phyloP scores from a whole-genome alignment of 2,888 invertebrate genomes.

The Oligia fasciuncula region DNA sequence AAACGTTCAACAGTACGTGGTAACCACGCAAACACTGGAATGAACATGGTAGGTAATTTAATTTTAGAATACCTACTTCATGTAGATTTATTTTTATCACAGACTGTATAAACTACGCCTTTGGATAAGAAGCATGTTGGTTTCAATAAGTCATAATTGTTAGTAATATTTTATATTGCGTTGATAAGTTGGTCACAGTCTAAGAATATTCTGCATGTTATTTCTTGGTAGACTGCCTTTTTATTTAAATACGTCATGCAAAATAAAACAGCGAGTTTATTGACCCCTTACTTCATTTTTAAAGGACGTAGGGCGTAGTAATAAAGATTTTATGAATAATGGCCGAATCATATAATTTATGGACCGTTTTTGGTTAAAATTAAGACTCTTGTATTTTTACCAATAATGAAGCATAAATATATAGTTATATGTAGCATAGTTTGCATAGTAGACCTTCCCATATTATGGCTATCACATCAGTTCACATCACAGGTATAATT shows the following conservation, averaged over 20 bases:
- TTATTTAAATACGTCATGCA: slow-evolving; percentile 25
- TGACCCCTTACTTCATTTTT: not conserved
- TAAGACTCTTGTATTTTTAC: not conserved
- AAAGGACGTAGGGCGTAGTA: not conserved
- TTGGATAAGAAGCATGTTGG: slow-evolving; percentile 5
- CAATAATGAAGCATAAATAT: not conserved
- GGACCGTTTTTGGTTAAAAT: not conserved
- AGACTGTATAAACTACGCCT: slow-evolving; percentile 5
- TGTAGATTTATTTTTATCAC: slow-evolving; percentile 41
- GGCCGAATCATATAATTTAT: not conserved
- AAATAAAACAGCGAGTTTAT: slow-evolving; percentile 6
- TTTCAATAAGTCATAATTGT: slow-evolving; percentile 18
- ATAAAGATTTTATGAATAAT: not conserved
- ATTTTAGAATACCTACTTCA: slow-evolving; percentile 46
- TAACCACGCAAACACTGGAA: slow-evolving; percentile 41
- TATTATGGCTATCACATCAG: not conserved
- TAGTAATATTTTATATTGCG: slow-evolving; percentile 15
- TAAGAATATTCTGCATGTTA: slow-evolving; percentile 18
- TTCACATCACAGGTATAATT: not conserved
- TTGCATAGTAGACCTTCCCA: not conserved
- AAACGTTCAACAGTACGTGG: slow-evolving; percentile 31
- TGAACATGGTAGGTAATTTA: slow-evolving; percentile 34
- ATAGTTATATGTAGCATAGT: not conserved
- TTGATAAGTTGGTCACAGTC: slow-evolving; percentile 17
- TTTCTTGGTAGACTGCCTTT: not conserved